Conservation (phyloP, 1,140 invertebrate species). For the Diachasma alloeum region DNA sequence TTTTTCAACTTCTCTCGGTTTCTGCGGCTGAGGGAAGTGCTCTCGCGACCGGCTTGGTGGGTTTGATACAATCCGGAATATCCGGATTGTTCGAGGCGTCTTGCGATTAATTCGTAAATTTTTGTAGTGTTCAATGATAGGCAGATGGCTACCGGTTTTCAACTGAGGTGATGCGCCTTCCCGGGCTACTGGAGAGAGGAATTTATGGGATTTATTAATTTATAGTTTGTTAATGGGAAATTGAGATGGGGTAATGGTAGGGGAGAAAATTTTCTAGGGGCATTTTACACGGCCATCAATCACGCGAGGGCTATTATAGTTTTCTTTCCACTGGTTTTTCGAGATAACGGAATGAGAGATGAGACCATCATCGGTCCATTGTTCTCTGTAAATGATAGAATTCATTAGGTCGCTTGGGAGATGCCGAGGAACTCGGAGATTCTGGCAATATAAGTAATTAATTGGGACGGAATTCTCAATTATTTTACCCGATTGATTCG, state of each 20-base stretch:
- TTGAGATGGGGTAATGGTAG: neutral
- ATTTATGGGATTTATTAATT: neutral
- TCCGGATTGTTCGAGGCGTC: neutral
- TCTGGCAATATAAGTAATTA: neutral
- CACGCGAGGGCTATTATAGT: neutral
- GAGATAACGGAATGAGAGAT: neutral
- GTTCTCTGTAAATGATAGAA: neutral
- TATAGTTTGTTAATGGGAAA: neutral
- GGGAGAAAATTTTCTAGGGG: neutral
- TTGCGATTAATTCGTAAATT: neutral
- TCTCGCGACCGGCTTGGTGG: neutral
- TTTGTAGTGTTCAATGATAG: constrained; percentile 4
- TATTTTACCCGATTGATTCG: neutral
- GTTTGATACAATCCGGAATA: constrained; percentile 7
- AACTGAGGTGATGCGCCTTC: neutral
- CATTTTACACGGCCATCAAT: neutral
- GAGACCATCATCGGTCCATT: neutral
- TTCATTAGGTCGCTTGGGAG: neutral
- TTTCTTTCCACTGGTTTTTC: neutral
- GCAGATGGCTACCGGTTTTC: constrained; percentile 10
- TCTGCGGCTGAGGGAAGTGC: neutral
- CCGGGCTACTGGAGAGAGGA: neutral
- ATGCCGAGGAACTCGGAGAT: neutral
- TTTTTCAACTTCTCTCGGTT: neutral
- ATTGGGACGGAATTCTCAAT: neutral